Percentiles rank a stretch among this genome's conserved stretches.
These are phyloP conservation scores for Ichneumon xanthorius DNA, from an alignment of 2,888 invertebrate species.

Conservation along the genomic window DNA sequence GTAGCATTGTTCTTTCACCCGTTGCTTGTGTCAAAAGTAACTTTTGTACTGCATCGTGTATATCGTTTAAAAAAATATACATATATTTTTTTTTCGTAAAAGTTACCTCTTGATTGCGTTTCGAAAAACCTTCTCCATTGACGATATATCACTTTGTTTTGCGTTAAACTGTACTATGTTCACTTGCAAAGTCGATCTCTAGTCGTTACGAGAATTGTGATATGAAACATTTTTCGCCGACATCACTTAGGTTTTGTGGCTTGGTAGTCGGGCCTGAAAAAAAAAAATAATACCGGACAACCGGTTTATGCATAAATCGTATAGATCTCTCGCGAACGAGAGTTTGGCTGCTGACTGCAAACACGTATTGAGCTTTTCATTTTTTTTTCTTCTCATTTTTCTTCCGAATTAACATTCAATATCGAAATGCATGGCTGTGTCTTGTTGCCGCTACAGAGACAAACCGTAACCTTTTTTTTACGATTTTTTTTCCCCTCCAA, in stretches of 20 bases:
- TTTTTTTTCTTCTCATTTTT: conserved; percentile 9
- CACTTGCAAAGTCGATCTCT: conserved; percentile 22
- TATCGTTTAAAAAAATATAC: conserved; percentile 53
- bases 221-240: conserved; percentile 18
- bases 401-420: conserved; percentile 11
- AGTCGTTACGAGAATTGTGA: conserved; percentile 17
- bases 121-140: conserved; percentile 7
- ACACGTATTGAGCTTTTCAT: conserved; percentile 35
- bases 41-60: conserved; percentile 66
- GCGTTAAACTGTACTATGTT: background rate
- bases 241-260: conserved; percentile 22
- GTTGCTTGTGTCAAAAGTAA: conserved; percentile 58
- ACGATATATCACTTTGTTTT: background rate
- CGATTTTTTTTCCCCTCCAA: conserved; percentile 5
- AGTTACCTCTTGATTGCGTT: conserved; percentile 20
- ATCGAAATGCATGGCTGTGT: conserved; percentile 67
- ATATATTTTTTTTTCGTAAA: conserved; percentile 46
- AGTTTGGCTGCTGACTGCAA: conserved; percentile 59
- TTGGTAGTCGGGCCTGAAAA: conserved; percentile 39
- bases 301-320: conserved; percentile 23
- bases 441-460: conserved; percentile 57
- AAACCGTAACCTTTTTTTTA: background rate
- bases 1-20: conserved; percentile 44
- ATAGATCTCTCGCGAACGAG: conserved; percentile 21
- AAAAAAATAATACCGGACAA: background rate